Evolutionary conservation across 2,113 vertebrate species (phyloP).

Genomic region (Grus americana): DNA sequence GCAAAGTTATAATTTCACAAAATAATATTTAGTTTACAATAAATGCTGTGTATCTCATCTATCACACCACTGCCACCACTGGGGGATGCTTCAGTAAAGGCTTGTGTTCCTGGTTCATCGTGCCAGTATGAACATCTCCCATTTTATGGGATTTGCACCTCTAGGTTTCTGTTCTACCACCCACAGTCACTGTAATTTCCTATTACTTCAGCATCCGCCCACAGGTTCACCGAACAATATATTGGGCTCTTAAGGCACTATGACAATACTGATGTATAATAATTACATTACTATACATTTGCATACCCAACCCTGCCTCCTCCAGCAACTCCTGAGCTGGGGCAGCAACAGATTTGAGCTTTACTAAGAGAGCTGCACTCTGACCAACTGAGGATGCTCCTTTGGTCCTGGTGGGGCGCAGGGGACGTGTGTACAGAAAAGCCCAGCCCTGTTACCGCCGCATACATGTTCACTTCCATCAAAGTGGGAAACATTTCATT

Average conservation of each 20-base stretch:
- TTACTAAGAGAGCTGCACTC: neutral
- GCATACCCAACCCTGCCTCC: neutral
- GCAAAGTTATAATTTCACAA: neutral
- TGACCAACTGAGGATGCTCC: neutral
- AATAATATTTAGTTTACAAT: neutral
- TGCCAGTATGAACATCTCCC: neutral
- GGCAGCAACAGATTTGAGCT: neutral
- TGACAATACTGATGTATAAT: conserved; percentile 4
- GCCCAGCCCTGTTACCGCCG: neutral
- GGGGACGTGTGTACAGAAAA: neutral
- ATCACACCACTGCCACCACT: neutral
- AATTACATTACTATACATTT: conserved; percentile 7
- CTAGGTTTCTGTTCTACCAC: conserved; percentile 42
- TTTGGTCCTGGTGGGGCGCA: neutral
- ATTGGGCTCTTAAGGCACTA: conserved; percentile 14
- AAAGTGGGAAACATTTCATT: neutral
- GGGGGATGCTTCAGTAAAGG: neutral
- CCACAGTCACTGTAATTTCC: conserved; percentile 45
- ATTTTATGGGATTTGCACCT: conserved; percentile 5
- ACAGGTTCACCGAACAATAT: neutral
- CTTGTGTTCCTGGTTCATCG: neutral
- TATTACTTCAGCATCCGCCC: conserved; percentile 31
- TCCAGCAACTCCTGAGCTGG: neutral
- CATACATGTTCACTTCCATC: neutral
- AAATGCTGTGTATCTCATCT: neutral